Evolutionary conservation across 1,140 invertebrate species (phyloP), one percentile per base, ranked within the genome.

Genomic region (Aphaenogaster floridana): DNA sequence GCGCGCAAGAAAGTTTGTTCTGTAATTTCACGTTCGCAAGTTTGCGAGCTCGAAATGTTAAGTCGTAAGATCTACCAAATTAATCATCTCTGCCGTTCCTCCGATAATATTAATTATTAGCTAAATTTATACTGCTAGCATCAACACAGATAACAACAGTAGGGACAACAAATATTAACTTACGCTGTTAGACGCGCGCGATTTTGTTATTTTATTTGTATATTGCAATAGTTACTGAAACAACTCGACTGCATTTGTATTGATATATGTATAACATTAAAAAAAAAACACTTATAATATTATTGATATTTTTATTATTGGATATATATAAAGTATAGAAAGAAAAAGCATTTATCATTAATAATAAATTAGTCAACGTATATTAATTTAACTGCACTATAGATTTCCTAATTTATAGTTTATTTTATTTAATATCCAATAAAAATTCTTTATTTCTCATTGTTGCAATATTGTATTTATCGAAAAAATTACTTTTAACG

Each of bases 101-200:
- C 72, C 72, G n/a, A 78, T 86, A 86, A 61, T 63, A 78, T 64
- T 78, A 85, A 64, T 78, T 78, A 80, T 86, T 86, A 63, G 36
- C 17, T 54, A 50, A 66, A 78, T 52, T 78, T 64, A 15, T 50
- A 83, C 52, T 48, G 52, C 39, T 68, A 52, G 28, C 28, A 57
- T 71, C 36, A 72, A 83, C 36, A 11, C 3, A 9, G 11, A 59
- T 48, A 28, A 69, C 48, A 66, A 79, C 9, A 34, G 15, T 48
- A 57, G 28, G 13, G 45, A 42, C 21, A 59, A 48, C 68, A 83
- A 72, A 59, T 17, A 39, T 48, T 42, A 48, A 74, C 3, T 80
- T 80, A 68, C 17, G n/a, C n/a, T 54, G 6, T 64, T 64, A 11
- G 50, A 74, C 9, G 13, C 13, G 11, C 15, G 15, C 1, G 5